These are phyloP conservation scores for Mycetomoellerius zeteki DNA, from an alignment of 1,140 invertebrate species.

Conservation along the genomic window DNA sequence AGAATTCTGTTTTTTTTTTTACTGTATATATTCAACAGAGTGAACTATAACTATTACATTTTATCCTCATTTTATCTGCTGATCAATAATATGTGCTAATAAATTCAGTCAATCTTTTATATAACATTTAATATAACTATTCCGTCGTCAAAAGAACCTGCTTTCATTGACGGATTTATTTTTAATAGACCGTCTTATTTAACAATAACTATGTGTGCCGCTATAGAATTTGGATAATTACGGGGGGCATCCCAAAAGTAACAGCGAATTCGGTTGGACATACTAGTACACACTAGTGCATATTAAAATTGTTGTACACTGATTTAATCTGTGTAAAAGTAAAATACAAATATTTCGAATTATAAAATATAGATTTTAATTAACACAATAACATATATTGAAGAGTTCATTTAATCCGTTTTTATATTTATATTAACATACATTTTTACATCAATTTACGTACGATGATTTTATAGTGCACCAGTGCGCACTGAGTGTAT, in stretches of 20 bases:
- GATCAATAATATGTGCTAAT: slow-evolving; percentile 4
- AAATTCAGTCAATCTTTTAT: slow-evolving; percentile 11
- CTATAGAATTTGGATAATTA: background rate
- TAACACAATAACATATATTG: too few species aligned
- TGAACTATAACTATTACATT: slow-evolving; percentile 2
- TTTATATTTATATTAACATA: too few species aligned
- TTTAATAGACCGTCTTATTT: background rate
- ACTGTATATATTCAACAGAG: slow-evolving; percentile 9
- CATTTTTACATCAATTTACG: too few species aligned
- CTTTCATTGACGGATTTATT: slow-evolving; percentile 14
- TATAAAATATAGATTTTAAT: too few species aligned
- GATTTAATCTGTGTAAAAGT: background rate
- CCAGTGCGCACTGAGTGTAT: too few species aligned
- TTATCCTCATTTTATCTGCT: slow-evolving; percentile 16
- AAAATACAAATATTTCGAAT: too few species aligned
- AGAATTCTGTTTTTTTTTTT: background rate
- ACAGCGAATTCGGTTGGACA: background rate
- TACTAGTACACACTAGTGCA: background rate
- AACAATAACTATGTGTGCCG: background rate
- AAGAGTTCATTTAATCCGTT: too few species aligned
- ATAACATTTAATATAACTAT: slow-evolving; percentile 22
- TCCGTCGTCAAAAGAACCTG: slow-evolving; percentile 32
- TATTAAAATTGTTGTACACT: background rate
- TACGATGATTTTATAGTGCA: too few species aligned
- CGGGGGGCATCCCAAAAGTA: background rate